These are phyloP conservation scores for Eudyptes chrysolophus DNA, from an alignment of 2,113 vertebrate species.

Conservation along the genomic window DNA sequence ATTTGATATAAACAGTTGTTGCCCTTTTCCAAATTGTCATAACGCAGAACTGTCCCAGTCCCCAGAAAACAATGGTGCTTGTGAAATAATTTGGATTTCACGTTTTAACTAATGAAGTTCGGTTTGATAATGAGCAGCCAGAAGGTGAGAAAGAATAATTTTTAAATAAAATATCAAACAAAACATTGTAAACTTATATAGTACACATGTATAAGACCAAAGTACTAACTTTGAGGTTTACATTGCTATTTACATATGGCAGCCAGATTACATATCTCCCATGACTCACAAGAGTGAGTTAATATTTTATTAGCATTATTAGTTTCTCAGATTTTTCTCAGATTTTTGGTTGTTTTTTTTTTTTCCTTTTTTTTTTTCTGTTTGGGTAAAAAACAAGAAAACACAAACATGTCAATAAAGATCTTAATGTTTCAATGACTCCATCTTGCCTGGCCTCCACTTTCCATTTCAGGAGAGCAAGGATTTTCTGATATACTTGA, in stretches of 20 bases:
- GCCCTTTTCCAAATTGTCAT: neutral
- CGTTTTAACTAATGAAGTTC: neutral
- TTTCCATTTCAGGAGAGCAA: neutral
- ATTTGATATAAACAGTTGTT: neutral
- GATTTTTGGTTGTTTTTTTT: neutral
- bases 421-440: neutral
- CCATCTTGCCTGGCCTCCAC: neutral
- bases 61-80: neutral
- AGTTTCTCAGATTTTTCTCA: neutral
- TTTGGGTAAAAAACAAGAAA: neutral
- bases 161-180: neutral
- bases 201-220: neutral
- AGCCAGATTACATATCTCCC: neutral
- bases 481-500: neutral
- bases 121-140: neutral
- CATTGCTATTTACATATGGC: neutral
- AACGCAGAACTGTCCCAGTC: neutral
- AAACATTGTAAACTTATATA: neutral
- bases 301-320: neutral
- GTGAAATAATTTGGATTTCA: neutral
- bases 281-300: neutral
- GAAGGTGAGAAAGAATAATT: neutral
- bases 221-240: neutral
- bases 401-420: neutral
- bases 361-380: rapidly evolving